Evolutionary conservation across 2,888 invertebrate species (phyloP), one percentile per base, ranked within the genome.

Genomic region (Idaea aversata): DNA sequence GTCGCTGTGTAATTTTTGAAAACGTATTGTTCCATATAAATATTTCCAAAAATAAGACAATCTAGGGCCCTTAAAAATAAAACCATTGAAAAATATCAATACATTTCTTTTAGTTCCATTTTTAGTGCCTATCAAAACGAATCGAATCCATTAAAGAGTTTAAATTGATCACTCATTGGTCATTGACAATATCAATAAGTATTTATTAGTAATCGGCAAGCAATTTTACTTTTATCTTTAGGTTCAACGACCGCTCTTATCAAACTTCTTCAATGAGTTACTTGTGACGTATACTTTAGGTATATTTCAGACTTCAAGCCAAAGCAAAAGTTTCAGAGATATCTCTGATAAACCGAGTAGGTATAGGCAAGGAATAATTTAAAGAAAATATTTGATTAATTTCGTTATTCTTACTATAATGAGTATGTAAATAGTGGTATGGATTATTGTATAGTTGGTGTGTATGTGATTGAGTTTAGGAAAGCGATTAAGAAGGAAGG

Each of bases 241-340:
- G 69, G 90, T 86, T 90, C 87, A 83, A 75, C 81, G 88, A 83
- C 87, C 89, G 81, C 70, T 72, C 76, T 84, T 89, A 90, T 88
- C 90, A 70, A 77, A 79, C 78, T 78, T 81, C 84, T 88, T 86
- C 82, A 86, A 83, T 85, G 81, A 87, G 81, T 81, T 80, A 77
- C 83, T 84, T 83, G 75, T 84, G 83, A 87, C 82, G 83, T 82
- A 73, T 65, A 60, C 47, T 75, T 72, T 75, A 34, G 57, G 47
- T n/a, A 47, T 47, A 47, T 47, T 47, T 47, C 47, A 47, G 47
- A 63, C 59, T n/a, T 36, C 1, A 61, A 65, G 7, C 6, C 47
- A 47, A 47, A 47, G 47, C 47, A 47, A 47, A 47, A 47, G 7
- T 10, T 47, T 47, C 47, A 47, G 47, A 47, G 47, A 47, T 47